A percentile compares a stretch with the other conserved stretches of the same genome.
Evolutionary conservation across 2,888 invertebrate genomes (phyloP).

Genomic region (Muscina levida): DNA sequence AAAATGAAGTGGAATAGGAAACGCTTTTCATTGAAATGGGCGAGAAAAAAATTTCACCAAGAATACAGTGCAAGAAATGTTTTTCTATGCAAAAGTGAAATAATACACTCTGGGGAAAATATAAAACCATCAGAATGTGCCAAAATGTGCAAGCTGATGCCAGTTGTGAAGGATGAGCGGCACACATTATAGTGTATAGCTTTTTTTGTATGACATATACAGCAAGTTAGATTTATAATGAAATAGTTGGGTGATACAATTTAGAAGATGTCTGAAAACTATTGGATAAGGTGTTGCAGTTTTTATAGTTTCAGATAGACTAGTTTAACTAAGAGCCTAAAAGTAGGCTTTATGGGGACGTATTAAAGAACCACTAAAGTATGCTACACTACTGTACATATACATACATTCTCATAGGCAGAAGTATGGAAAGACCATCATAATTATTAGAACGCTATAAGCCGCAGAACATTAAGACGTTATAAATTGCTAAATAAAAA

Average conservation of each 20-base stretch:
- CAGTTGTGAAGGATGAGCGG: neutral
- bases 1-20: neutral
- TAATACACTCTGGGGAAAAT: slow-evolving; percentile 27
- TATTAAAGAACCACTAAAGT: neutral
- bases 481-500: too few species aligned
- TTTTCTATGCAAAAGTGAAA: slow-evolving; percentile 42
- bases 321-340: neutral
- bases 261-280: too few species aligned
- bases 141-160: neutral
- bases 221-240: too few species aligned
- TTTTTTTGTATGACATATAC: too few species aligned
- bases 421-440: neutral
- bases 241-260: too few species aligned
- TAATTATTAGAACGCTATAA: too few species aligned
- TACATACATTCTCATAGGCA: neutral
- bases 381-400: neutral
- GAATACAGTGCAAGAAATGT: slow-evolving; percentile 8
- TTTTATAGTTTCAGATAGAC: too few species aligned
- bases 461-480: neutral
- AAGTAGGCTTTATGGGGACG: neutral
- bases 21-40: too few species aligned
- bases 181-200: too few species aligned
- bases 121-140: slow-evolving; percentile 13
- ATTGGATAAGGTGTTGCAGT: too few species aligned
- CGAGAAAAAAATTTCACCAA: neutral